phyloP scores from a whole-genome alignment of 1,140 invertebrate genomes.

The Diploscapter pachys region DNA sequence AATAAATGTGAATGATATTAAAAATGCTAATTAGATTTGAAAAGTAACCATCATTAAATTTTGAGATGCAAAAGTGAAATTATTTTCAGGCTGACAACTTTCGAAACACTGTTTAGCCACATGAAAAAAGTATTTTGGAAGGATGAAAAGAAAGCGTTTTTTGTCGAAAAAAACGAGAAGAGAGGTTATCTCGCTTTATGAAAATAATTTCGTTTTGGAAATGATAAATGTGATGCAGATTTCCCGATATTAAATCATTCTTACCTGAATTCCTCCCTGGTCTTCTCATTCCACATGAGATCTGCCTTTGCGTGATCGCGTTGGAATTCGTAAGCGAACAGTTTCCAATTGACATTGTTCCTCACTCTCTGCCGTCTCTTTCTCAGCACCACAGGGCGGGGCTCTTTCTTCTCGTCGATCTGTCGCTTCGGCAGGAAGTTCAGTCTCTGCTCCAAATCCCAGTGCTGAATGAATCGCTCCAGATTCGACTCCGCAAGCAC shows the following conservation, averaged over 20 bases:
- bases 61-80: too few species aligned
- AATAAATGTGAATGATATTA: too few species aligned
- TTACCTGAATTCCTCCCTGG: conserved; percentile 78
- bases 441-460: conserved; percentile 74
- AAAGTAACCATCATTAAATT: too few species aligned
- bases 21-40: too few species aligned
- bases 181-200: too few species aligned
- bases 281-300: conserved; percentile 83
- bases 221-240: too few species aligned
- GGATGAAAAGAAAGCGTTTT: too few species aligned
- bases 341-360: conserved; percentile 75
- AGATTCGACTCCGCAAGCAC: conserved; percentile 65
- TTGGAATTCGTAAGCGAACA: conserved; percentile 87
- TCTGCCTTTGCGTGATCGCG: conserved; percentile 91
- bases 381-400: conserved; percentile 78
- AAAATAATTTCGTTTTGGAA: neutral
- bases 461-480: conserved; percentile 79
- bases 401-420: conserved; percentile 60
- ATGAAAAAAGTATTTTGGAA: too few species aligned
- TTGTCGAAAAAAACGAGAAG: too few species aligned
- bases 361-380: conserved; percentile 81
- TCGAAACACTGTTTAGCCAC: too few species aligned
- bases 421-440: conserved; percentile 59
- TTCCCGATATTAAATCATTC: neutral
- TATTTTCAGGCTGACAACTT: too few species aligned